Conservation (phyloP, 2,113 vertebrate genomes). For the Tretioscincus oriximinensis region DNA sequence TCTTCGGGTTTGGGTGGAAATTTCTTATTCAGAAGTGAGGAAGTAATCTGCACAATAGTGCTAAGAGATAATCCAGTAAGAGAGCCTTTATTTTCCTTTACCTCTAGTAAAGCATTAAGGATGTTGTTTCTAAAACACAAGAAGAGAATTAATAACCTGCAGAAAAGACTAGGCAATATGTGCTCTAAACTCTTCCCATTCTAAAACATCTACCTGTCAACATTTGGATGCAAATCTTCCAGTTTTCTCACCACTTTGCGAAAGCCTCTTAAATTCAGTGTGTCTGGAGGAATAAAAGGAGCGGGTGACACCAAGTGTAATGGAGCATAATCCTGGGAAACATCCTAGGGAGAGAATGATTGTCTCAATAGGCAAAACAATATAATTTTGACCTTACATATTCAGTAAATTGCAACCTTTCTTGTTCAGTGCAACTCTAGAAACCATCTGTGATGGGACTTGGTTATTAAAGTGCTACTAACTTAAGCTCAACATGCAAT, state of each 20-base stretch:
- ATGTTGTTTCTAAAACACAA: conserved; percentile 54
- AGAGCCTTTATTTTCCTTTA: conserved; percentile 62
- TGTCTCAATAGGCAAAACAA: not conserved
- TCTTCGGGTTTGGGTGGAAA: not conserved
- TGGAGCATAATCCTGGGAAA: not conserved
- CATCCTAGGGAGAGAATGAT: not conserved
- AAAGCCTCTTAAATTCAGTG: conserved; percentile 68
- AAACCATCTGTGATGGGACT: no score
- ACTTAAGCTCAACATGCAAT: no score
- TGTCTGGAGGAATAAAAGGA: conserved; percentile 52
- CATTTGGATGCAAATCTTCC: conserved; percentile 59
- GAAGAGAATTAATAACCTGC: conserved; percentile 2
- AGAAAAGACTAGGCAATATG: not conserved
- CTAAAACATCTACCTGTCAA: conserved; percentile 56
- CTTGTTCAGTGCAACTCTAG: no score
- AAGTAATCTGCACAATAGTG: conserved; percentile 64
- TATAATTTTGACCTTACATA: no score
- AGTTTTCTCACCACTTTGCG: conserved; percentile 69
- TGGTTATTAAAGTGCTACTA: no score
- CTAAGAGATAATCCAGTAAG: conserved; percentile 69
- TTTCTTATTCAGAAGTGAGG: conserved; percentile 57
- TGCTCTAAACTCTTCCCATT: not conserved
- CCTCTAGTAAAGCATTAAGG: conserved; percentile 64
- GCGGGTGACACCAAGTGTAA: not conserved
- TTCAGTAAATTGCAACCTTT: no score